Percentiles rank a stretch among this genome's conserved stretches.
Evolutionary conservation across 1,140 invertebrate species (phyloP).

Genomic region (Heterodera schachtii): DNA sequence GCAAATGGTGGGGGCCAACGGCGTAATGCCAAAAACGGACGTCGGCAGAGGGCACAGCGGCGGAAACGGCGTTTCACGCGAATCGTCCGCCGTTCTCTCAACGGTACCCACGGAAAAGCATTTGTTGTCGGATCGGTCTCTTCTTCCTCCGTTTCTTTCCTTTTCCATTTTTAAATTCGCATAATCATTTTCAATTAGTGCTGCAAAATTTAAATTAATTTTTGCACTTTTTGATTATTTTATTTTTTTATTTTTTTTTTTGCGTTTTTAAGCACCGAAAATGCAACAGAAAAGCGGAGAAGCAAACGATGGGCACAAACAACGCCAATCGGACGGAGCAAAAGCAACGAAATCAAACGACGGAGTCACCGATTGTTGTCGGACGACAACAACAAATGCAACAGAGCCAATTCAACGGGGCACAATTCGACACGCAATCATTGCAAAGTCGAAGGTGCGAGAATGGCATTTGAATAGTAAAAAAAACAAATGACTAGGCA

Average conservation of each 20-base stretch:
- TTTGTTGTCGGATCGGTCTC: not conserved
- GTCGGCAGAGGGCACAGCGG: not conserved
- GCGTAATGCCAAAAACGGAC: not conserved
- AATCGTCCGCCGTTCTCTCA: slow-evolving; percentile 14
- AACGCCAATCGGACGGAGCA: not conserved
- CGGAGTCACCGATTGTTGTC: not conserved
- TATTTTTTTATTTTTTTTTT: too few relatives aligned
- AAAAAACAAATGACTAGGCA: too few relatives aligned
- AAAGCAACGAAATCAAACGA: not conserved
- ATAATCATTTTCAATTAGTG: too few relatives aligned
- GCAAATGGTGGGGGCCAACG: slow-evolving; percentile 1
- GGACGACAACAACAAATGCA: not conserved
- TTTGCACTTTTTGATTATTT: too few relatives aligned
- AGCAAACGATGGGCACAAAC: not conserved
- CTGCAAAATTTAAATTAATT: too few relatives aligned
- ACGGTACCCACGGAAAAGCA: slow-evolving; percentile 11
- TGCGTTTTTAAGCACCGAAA: not conserved
- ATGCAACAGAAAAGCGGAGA: slow-evolving; percentile 6
- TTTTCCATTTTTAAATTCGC: too few relatives aligned
- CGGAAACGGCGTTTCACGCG: slow-evolving; percentile 18
- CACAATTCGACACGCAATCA: slow-evolving; percentile 14
- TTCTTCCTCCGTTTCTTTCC: too few relatives aligned
- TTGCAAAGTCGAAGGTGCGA: slow-evolving; percentile 5
- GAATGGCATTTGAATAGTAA: too few relatives aligned
- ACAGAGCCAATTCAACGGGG: slow-evolving; percentile 3